These are phyloP conservation scores for Diplazon laetatorius DNA, from an alignment of 2,888 invertebrate species.

Conservation along the genomic window DNA sequence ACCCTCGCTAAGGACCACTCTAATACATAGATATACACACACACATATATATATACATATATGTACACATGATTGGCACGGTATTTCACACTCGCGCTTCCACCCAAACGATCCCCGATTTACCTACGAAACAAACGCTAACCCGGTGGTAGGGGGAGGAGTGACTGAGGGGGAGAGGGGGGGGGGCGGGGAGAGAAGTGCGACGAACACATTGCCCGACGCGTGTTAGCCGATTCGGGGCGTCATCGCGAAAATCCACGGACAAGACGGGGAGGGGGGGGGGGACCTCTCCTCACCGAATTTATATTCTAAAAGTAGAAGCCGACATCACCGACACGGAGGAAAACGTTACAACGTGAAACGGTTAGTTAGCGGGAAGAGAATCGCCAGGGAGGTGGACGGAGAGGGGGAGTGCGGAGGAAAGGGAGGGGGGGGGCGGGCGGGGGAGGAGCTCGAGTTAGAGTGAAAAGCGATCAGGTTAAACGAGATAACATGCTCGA, in stretches of 20 bases:
- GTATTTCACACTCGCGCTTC: conserved; percentile 50
- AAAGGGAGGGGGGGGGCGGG: too few relatives aligned
- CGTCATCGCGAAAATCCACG: conserved; percentile 50
- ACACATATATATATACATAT: too few relatives aligned
- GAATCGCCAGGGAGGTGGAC: too few relatives aligned
- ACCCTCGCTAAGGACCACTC: too few relatives aligned
- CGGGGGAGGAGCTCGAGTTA: conserved; percentile 17
- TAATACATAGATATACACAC: too few relatives aligned
- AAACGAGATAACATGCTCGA: conserved; percentile 49
- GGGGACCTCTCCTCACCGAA: conserved; percentile 19
- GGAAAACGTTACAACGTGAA: background rate
- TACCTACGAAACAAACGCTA: background rate
- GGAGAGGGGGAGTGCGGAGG: too few relatives aligned
- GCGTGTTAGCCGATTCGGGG: conserved; percentile 54
- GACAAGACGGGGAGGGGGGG: conserved; percentile 11
- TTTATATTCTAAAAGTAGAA: conserved; percentile 59
- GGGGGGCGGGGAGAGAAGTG: too few relatives aligned
- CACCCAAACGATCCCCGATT: conserved; percentile 17
- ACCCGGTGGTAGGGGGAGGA: too few relatives aligned
- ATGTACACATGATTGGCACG: conserved; percentile 35
- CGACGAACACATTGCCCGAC: too few relatives aligned
- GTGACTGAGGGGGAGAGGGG: too few relatives aligned
- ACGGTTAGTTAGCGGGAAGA: too few relatives aligned
- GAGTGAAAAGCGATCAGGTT: conserved; percentile 42
- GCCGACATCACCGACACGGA: conserved; percentile 13